phyloP scores from a whole-genome alignment of 2,113 vertebrate genomes.

The Spea bombifrons region DNA sequence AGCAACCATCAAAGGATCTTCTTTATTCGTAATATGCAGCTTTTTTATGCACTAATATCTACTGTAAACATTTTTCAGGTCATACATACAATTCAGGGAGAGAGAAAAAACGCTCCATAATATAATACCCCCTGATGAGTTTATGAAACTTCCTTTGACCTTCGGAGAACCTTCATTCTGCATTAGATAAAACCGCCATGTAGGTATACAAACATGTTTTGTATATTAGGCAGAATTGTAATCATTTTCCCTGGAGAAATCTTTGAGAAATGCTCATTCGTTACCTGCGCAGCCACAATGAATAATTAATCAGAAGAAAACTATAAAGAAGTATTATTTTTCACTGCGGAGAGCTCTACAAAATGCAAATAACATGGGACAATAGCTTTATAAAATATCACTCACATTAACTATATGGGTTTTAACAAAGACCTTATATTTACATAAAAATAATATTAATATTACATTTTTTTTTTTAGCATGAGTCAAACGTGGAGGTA shows the following conservation, averaged over 20 bases:
- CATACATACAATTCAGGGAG: too few species aligned
- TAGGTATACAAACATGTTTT: constrained; percentile 22
- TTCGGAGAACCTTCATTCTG: too few species aligned
- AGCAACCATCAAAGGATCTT: too few species aligned
- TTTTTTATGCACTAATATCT: too few species aligned
- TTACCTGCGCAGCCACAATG: constrained; percentile 49
- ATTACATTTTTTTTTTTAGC: too few species aligned
- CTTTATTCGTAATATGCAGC: too few species aligned
- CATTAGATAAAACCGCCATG: too few species aligned
- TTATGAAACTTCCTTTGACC: too few species aligned
- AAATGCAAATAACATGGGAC: constrained; percentile 28
- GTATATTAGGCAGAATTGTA: constrained; percentile 20
- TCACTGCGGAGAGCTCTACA: constrained; percentile 34
- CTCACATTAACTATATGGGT: constrained; percentile 34
- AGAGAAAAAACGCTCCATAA: too few species aligned
- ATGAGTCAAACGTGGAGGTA: too few species aligned
- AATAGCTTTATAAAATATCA: constrained; percentile 30
- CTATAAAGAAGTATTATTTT: constrained; percentile 42
- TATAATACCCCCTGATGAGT: too few species aligned
- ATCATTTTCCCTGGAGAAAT: constrained; percentile 20
- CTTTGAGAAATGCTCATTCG: constrained; percentile 52
- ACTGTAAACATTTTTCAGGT: too few species aligned
- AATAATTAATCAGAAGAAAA: constrained; percentile 49
- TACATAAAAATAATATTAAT: background rate
- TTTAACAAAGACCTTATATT: background rate